A percentile compares a stretch with the other conserved stretches of the same genome.
Evolutionary conservation across 2,888 invertebrate species (phyloP).

Genomic region (Cordilura impudica): DNA sequence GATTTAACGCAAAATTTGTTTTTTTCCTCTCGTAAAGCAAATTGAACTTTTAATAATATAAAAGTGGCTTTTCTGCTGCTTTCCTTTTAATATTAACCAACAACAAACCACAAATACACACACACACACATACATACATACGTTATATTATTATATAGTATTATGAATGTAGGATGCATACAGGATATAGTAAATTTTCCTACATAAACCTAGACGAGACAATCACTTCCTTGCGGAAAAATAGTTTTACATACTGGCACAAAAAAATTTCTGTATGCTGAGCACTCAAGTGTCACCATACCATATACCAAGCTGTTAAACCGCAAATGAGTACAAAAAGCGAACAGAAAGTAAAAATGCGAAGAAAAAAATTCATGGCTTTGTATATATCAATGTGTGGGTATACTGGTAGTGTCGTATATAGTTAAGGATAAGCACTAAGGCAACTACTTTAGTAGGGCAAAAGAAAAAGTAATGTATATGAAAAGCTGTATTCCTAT

Average conservation of each 20-base stretch:
- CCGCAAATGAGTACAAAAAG: conserved; percentile 65
- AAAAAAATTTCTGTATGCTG: conserved; percentile 67
- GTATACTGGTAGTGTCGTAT: conserved; percentile 49
- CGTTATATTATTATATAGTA: neutral
- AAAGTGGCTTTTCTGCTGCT: conserved; percentile 57
- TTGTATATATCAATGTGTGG: neutral
- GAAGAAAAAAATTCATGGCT: conserved; percentile 13
- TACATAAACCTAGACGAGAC: conserved; percentile 59
- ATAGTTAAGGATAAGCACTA: conserved; percentile 59
- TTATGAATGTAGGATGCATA: conserved; percentile 38
- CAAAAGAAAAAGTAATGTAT: neutral
- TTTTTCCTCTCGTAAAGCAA: conserved; percentile 65
- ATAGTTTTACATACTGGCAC: conserved; percentile 59
- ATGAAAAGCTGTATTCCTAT: neutral
- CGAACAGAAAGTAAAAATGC: conserved; percentile 31
- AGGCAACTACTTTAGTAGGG: conserved; percentile 27
- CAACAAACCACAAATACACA: neutral
- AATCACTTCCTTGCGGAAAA: conserved; percentile 60
- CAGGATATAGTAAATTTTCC: conserved; percentile 63
- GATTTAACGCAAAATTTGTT: conserved; percentile 75
- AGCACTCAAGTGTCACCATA: conserved; percentile 65
- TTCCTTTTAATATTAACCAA: conserved; percentile 4
- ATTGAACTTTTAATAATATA: conserved; percentile 71
- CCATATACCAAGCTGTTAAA: conserved; percentile 60
- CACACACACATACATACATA: conserved; percentile 10